Evolutionary conservation across 1,140 invertebrate genomes (phyloP), one percentile per base, ranked within the genome.

Genomic region (Sweltsa coloradensis): DNA sequence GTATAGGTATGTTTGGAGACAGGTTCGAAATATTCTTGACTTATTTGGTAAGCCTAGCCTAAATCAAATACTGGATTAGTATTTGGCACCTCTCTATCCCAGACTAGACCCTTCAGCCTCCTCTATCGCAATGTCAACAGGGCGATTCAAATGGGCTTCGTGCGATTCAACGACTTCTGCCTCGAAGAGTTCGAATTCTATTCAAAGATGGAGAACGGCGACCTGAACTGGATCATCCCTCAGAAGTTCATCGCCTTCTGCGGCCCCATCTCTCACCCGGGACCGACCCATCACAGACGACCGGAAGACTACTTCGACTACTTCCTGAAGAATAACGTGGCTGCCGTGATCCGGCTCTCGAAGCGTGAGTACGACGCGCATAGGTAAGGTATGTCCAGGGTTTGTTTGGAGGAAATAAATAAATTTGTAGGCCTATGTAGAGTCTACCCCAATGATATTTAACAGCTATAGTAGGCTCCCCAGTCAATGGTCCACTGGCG

Each of bases 161-260:
- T 98, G 60, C 80, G 95, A 67, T 97, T 98, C 65, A 72, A 83
- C 36, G 87, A 89, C 60, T 99, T 99, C 68, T 84, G 97, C 73
- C 76, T 85, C 3, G 81, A 91, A 36, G 92, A 99, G 65, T 99
- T 98, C 69, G 87, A 97, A 64, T 80, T 82, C 66, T 92, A 89
- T 69, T 87, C 93, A 80, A 83, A 86, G 72, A 94, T 99, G 16
- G 89, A 97, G 68, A 96, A 97, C 69, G 96, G 96, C 19, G 96
- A 99, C 66, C 78, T 99, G 41, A 99, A 98, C 72, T 99, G 96
- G 96, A 94, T 99, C 58, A 74, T 99, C 31, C 96, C 96, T 5
- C 81, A 83, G 47, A 99, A 98, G 70, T 94, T 97, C 69, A 76
- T 99, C 47, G 95, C 93, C 11, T 99, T 99, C 69, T 97, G 92